Conservation (phyloP, 2,113 vertebrate genomes). For the Pyrgilauda ruficollis region DNA sequence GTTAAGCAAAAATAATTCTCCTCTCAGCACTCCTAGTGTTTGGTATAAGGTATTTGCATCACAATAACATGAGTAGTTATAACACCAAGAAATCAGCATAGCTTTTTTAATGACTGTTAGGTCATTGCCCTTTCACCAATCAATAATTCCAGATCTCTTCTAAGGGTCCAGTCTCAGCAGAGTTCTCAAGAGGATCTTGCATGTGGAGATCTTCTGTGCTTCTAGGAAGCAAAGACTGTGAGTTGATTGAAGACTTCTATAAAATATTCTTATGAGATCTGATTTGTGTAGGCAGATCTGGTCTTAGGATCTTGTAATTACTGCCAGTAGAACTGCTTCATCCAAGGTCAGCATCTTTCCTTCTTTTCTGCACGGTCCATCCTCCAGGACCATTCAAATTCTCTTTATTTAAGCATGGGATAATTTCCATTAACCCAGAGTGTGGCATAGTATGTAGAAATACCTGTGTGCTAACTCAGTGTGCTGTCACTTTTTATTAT, state of each 20-base stretch:
- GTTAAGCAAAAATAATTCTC: background rate
- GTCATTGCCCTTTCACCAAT: background rate
- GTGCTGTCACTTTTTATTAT: background rate
- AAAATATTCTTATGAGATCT: background rate
- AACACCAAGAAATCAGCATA: background rate
- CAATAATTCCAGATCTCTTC: background rate
- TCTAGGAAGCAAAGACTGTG: background rate
- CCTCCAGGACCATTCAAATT: background rate
- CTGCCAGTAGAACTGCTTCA: background rate
- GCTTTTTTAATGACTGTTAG: background rate
- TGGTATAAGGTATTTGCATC: background rate
- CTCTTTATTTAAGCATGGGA: background rate
- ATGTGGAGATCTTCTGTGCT: background rate
- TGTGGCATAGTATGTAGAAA: background rate
- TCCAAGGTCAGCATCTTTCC: background rate
- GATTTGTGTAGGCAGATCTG: background rate
- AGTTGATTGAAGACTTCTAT: background rate
- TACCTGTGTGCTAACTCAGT: background rate
- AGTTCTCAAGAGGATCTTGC: background rate
- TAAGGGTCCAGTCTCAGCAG: background rate
- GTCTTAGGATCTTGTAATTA: background rate
- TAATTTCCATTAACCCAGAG: background rate
- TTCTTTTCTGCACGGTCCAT: background rate
- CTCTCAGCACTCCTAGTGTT: background rate
- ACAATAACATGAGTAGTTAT: background rate